phyloP scores from a whole-genome alignment of 2,113 vertebrate genomes.

The Aphyosemion australe region DNA sequence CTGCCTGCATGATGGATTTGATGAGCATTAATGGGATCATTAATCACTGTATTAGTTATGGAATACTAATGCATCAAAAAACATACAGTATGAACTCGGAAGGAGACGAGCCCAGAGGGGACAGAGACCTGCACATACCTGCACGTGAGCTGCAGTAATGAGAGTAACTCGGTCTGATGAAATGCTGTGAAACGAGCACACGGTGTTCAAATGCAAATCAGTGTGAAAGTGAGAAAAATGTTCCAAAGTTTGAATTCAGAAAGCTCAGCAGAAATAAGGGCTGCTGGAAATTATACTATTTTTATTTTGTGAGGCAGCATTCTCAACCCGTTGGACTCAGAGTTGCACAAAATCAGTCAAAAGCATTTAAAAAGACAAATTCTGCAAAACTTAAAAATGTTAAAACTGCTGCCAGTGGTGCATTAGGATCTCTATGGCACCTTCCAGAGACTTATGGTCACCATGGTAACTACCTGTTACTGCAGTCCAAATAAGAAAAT shows the following conservation, averaged over 20 bases:
- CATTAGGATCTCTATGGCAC: too few species aligned
- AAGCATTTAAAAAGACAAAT: too few species aligned
- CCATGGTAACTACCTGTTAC: too few species aligned
- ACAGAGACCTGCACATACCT: background rate
- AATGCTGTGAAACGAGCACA: constrained; percentile 35
- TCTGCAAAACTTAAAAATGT: too few species aligned
- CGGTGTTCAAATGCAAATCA: constrained; percentile 35
- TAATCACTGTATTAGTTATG: constrained; percentile 19
- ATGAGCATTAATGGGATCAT: constrained; percentile 18
- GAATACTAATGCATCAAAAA: constrained; percentile 27
- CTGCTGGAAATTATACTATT: too few species aligned
- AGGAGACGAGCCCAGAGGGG: background rate
- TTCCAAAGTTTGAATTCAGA: constrained; percentile 9
- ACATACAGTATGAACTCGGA: background rate
- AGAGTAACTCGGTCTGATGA: constrained; percentile 39
- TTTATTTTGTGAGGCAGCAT: background rate
- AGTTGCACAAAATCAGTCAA: too few species aligned
- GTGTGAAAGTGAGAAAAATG: constrained; percentile 1
- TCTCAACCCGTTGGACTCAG: background rate
- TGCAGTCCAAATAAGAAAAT: too few species aligned
- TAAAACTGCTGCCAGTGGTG: too few species aligned
- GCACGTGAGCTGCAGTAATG: constrained; percentile 13
- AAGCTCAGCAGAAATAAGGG: background rate
- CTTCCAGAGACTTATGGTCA: too few species aligned
- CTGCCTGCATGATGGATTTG: constrained; percentile 20